phyloP scores from a whole-genome alignment of 2,888 invertebrate genomes.

The Drosophila austrosaltans region DNA sequence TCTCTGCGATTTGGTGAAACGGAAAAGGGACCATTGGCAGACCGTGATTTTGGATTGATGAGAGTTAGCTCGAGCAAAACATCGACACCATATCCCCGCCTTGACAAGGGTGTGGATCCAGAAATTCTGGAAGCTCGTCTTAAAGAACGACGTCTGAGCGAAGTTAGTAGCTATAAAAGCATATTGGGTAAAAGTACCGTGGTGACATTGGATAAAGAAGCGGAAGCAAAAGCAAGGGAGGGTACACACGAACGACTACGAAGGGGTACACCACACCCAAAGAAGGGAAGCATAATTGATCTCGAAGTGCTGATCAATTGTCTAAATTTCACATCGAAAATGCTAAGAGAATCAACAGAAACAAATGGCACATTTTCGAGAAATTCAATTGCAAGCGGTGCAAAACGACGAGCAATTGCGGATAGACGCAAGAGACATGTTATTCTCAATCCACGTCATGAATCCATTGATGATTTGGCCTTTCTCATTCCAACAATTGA shows the following conservation, averaged over 20 bases:
- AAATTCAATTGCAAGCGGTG: not conserved
- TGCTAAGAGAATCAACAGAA: not conserved
- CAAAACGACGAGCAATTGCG: not conserved
- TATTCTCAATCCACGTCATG: not conserved
- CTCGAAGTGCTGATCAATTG: conserved; percentile 3
- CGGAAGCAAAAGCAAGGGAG: not conserved
- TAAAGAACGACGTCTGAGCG: not conserved
- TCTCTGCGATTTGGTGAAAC: not conserved
- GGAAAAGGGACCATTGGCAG: not conserved
- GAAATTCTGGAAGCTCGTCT: conserved; percentile 37
- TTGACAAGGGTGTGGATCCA: conserved; percentile 32
- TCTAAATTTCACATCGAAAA: not conserved
- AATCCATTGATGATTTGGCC: not conserved
- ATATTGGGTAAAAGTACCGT: too few species aligned
- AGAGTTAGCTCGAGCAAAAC: conserved; percentile 1
- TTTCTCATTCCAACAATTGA: not conserved
- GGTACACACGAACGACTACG: not conserved
- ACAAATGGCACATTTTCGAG: not conserved
- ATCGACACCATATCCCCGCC: conserved; percentile 53
- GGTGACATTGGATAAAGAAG: not conserved
- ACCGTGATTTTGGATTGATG: conserved; percentile 57
- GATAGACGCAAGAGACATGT: not conserved
- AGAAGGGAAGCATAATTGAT: conserved; percentile 16
- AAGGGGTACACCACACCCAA: conserved; percentile 34
- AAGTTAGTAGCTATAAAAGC: too few species aligned